Conservation (phyloP, 2,888 invertebrate genomes). For the Ophraella communa region DNA sequence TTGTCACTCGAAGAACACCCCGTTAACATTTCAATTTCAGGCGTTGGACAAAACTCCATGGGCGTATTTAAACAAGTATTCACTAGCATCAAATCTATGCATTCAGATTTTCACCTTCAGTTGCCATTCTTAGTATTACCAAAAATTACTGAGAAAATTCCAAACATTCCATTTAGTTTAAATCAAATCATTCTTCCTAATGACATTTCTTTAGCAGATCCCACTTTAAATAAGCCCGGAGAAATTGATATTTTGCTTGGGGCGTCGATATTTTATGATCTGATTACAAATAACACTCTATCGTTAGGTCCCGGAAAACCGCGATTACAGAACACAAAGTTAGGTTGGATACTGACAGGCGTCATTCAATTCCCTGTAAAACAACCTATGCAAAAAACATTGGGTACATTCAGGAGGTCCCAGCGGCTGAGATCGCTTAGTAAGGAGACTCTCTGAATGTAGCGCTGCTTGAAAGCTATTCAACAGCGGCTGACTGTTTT, state of each 20-base stretch:
- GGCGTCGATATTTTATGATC: background rate
- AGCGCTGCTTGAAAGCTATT: too few species aligned
- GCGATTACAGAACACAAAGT: background rate
- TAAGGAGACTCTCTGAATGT: too few species aligned
- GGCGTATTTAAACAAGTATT: background rate
- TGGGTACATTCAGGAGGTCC: too few species aligned
- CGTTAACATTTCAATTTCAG: background rate
- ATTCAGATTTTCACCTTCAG: background rate
- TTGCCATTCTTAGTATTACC: background rate
- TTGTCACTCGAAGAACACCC: background rate
- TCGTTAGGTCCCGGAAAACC: background rate
- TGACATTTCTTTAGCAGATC: background rate
- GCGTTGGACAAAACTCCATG: background rate
- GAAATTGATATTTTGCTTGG: background rate
- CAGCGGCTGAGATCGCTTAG: too few species aligned
- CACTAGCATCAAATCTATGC: background rate
- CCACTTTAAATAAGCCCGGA: background rate
- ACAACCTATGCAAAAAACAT: background rate
- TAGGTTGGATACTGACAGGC: background rate
- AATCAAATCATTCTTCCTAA: background rate
- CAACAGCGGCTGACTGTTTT: too few species aligned
- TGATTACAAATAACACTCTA: background rate
- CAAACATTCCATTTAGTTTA: background rate
- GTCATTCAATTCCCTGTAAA: background rate
- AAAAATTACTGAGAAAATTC: background rate